Evolutionary conservation across 2,888 invertebrate genomes (phyloP).

Genomic region (Cylindroiulus punctatus): DNA sequence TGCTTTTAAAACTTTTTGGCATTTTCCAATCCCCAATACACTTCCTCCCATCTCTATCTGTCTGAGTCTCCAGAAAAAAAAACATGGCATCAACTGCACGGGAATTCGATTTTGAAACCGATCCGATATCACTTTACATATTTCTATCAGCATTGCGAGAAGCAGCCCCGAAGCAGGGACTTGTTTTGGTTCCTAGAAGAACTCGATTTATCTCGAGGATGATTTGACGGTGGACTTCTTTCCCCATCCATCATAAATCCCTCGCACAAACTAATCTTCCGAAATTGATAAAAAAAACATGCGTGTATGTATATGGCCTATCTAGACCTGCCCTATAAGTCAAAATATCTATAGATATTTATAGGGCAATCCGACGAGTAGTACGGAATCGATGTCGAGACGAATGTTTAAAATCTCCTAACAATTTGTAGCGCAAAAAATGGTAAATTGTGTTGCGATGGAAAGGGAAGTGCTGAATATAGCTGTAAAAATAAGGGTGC

Average conservation of each 20-base stretch:
- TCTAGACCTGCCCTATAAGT: slow-evolving; percentile 8
- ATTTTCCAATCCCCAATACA: slow-evolving; percentile 18
- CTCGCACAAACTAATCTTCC: slow-evolving; percentile 26
- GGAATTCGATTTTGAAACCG: slow-evolving; percentile 46
- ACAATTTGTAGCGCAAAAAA: neutral
- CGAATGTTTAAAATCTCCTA: slow-evolving; percentile 8
- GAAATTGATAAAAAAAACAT: slow-evolving; percentile 15
- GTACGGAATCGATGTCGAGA: neutral
- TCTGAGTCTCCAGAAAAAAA: slow-evolving; percentile 13
- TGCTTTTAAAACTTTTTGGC: neutral
- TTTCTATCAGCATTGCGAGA: slow-evolving; percentile 31
- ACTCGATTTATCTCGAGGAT: slow-evolving; percentile 29
- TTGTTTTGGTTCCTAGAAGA: neutral
- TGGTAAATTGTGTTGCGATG: neutral
- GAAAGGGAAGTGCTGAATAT: too few relatives aligned
- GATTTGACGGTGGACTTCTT: slow-evolving; percentile 37
- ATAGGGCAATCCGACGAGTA: neutral
- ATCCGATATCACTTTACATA: slow-evolving; percentile 47
- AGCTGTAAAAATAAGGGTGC: too few relatives aligned
- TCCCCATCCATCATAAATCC: slow-evolving; percentile 29
- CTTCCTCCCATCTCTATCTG: neutral
- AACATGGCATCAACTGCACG: neutral
- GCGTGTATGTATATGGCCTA: slow-evolving; percentile 15
- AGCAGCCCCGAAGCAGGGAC: slow-evolving; percentile 16
- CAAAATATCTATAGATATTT: neutral